Percentiles rank a stretch among this genome's conserved stretches.
Evolutionary conservation across 1,140 invertebrate species (phyloP).

Genomic region (Halotydeus destructor): DNA sequence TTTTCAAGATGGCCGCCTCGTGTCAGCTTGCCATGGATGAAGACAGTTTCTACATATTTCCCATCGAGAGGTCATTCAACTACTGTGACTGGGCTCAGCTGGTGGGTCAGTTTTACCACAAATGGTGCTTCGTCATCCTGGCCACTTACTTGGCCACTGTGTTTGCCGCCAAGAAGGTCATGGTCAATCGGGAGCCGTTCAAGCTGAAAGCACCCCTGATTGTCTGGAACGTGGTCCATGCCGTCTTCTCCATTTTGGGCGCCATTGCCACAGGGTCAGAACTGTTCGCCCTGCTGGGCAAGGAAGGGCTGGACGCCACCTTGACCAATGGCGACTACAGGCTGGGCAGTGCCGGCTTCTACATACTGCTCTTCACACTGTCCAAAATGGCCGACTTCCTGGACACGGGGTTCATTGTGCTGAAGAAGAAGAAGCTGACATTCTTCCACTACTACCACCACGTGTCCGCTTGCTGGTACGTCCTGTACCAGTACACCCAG

Average conservation of each 20-base stretch:
- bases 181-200: conserved; percentile 1
- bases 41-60: no score
- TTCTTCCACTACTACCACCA: conserved; percentile 38
- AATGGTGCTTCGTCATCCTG: no score
- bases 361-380: conserved; percentile 82
- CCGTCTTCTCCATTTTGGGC: not conserved
- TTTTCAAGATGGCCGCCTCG: no score
- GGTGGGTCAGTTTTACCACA: no score
- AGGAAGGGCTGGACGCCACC: not conserved
- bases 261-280: not conserved
- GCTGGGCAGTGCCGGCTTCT: conserved; percentile 45
- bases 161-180: no score
- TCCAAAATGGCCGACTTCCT: conserved; percentile 48
- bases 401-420: conserved; percentile 33
- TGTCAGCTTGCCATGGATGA: no score
- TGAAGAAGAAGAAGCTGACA: conserved; percentile 31
- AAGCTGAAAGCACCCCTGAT: not conserved
- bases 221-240: not conserved
- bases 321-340: not conserved
- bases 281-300: not conserved
- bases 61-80: no score
- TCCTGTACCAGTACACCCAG: conserved; percentile 19
- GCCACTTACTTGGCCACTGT: no score
- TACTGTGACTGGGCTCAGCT: no score
- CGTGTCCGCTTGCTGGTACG: conserved; percentile 39